Base-by-base conservation (phyloP, 2,113 vertebrate genomes). In the Varanus salvator region DNA sequence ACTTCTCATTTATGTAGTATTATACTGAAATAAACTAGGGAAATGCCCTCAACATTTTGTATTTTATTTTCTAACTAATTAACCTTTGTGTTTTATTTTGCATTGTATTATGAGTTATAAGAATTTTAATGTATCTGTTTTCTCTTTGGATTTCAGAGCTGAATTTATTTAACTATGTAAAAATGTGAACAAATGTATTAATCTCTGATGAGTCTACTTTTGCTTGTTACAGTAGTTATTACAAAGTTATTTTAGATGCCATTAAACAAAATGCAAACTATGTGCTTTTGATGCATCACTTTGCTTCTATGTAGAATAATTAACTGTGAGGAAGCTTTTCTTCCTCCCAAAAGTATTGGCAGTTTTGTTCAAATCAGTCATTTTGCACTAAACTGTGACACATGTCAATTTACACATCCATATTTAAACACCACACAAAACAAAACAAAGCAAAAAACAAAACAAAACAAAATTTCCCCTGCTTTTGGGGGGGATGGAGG, bases 221-320 rank as follows among this genome's bases (percentile, higher is more conserved):
- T 86, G 44, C 68, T 88, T 92, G 52, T 52, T 21, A 0, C 31
- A 89, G 82, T 87, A 69, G 68, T 93, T 80, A 92, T 95, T 95
- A 38, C 89, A 91, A 87, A 91, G 76, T 90, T 90, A 91, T 86
- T 94, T 92, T 57, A 94, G 91, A 88, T 91, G 92, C 71, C 87
- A 80, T 57, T 0, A 0, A 81, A 93, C 90, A 90, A 89, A 84
- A 92, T 92, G 90, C 72, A 84, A 90, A 90, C 66, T 90, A 82
- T 23, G 3, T 75, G 72, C 75, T 93, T 93, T 90, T 93, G 92
- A 94, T 94, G 17, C 27, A 94, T 76, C 84, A 60, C 71, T 91
- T 93, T 69, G 52, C 57, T 68, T 90, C 83, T 84, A 80, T 85
- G 60, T 87, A 57, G 15, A 84, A 89, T 89, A 77, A 93, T 91